These are phyloP conservation scores for Mystacornis crossleyi DNA, from an alignment of 2,113 vertebrate species.

Conservation along the genomic window DNA sequence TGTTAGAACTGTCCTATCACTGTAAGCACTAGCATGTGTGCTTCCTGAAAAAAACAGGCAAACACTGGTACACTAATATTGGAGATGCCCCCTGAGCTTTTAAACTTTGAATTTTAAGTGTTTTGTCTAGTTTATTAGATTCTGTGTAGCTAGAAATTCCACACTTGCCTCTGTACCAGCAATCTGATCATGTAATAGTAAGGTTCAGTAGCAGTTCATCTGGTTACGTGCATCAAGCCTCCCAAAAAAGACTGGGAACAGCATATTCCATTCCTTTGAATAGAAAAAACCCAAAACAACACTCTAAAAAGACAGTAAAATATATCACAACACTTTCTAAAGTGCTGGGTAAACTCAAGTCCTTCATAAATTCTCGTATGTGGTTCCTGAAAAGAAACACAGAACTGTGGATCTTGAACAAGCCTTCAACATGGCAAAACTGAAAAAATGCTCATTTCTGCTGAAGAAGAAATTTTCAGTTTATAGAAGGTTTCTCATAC, in stretches of 20 bases:
- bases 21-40: not conserved
- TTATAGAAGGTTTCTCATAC: not conserved
- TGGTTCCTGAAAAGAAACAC: not conserved
- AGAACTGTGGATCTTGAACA: not conserved
- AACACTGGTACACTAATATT: not conserved
- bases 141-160: not conserved
- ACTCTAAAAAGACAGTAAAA: not conserved
- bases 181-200: not conserved
- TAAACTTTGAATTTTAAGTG: not conserved
- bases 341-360: not conserved
- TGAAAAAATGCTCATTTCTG: not conserved
- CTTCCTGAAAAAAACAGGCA: not conserved
- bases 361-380: not conserved
- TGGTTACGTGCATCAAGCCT: not conserved
- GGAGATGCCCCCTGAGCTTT: not conserved
- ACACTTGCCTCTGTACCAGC: not conserved
- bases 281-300: not conserved
- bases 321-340: not conserved
- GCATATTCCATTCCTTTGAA: not conserved
- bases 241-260: not conserved
- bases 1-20: not conserved
- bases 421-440: not conserved
- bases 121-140: not conserved
- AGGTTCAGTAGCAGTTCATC: constrained; percentile 19
- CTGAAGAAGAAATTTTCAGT: constrained; percentile 2